phyloP scores from a whole-genome alignment of 2,797 vertebrate species.

The Xiphophorus birchmanni region DNA sequence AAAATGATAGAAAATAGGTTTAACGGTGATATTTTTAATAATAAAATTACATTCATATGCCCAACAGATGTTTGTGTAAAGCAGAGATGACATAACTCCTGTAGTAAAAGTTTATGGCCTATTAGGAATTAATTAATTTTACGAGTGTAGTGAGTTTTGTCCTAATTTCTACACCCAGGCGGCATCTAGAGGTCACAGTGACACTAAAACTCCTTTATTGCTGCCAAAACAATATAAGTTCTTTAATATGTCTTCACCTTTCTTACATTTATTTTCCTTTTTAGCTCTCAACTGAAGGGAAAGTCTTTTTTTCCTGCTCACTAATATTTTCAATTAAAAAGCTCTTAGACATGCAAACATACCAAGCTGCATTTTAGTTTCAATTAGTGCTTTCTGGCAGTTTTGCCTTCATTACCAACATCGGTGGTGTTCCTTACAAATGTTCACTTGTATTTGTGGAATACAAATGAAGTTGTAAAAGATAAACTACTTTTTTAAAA shows the following conservation, averaged over 20 bases:
- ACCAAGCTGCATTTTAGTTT: neutral
- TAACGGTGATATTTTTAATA: neutral
- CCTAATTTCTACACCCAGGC: neutral
- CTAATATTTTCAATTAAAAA: neutral
- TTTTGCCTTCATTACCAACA: neutral
- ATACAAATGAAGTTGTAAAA: neutral
- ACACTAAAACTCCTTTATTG: neutral
- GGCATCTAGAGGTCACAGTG: neutral
- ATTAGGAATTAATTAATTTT: neutral
- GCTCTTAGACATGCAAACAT: neutral
- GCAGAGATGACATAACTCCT: neutral
- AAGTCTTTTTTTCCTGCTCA: neutral
- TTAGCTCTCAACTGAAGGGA: neutral
- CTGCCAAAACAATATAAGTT: neutral
- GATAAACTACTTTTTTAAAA: neutral
- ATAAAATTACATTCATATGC: neutral
- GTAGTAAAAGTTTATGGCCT: neutral
- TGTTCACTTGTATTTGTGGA: neutral
- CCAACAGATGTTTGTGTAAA: neutral
- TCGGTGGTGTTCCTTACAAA: neutral
- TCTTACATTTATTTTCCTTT: neutral
- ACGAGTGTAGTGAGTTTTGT: neutral
- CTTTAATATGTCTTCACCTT: neutral
- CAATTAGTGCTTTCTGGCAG: neutral
- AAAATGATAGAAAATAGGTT: neutral